Conservation (phyloP, 2,888 invertebrate genomes). For the Lasioglossum figueresi region DNA sequence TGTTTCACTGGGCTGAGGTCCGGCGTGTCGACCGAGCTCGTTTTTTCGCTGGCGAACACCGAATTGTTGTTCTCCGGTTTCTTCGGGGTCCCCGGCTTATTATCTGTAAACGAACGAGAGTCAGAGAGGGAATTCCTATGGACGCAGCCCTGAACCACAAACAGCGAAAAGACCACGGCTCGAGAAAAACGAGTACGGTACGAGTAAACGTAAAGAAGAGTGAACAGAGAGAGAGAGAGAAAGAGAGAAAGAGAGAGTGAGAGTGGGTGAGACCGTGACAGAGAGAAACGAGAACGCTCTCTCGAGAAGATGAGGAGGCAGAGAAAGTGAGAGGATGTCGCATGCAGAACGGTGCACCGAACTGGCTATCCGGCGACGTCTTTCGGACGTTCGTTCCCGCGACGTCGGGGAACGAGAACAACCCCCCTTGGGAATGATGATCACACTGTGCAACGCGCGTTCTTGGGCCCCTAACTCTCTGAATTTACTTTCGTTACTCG, state of each 20-base stretch:
- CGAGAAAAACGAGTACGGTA: slow-evolving; percentile 26
- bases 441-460: neutral
- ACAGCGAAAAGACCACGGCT: slow-evolving; percentile 17
- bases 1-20: slow-evolving; percentile 81
- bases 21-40: slow-evolving; percentile 74
- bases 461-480: neutral
- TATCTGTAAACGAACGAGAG: slow-evolving; percentile 69
- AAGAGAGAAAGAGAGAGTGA: neutral
- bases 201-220: neutral
- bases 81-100: slow-evolving; percentile 57
- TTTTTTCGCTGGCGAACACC: slow-evolving; percentile 70
- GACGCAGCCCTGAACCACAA: neutral
- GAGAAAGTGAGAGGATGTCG: neutral
- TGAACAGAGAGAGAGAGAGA: neutral
- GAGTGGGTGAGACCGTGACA: neutral
- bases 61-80: slow-evolving; percentile 80
- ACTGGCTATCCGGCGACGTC: neutral
- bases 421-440: neutral
- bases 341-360: slow-evolving; percentile 10
- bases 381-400: neutral
- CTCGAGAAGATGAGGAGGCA: slow-evolving; percentile 1
- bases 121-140: slow-evolving; percentile 36
- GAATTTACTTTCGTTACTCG: neutral
- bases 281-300: neutral
- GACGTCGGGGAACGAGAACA: neutral